Percentiles rank a stretch among this genome's conserved stretches.
These are phyloP conservation scores for Drosophila micromelanica DNA, from an alignment of 1,140 invertebrate species.

Conservation along the genomic window DNA sequence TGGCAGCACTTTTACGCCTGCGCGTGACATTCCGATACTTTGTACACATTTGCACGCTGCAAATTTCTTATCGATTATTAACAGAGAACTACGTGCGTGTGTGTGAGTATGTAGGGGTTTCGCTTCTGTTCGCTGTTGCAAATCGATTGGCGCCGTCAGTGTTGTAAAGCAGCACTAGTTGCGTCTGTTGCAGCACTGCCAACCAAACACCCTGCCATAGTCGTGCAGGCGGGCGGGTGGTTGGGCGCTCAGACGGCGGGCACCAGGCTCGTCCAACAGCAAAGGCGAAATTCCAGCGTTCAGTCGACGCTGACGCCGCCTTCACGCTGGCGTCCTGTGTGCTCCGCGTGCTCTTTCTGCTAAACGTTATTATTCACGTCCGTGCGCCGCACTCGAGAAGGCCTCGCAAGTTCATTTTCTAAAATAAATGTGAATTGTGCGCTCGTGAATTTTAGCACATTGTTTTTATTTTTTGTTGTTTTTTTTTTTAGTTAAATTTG, in stretches of 20 bases:
- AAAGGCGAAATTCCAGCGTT: conserved; percentile 33
- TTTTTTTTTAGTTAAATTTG: not conserved
- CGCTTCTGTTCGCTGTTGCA: conserved; percentile 14
- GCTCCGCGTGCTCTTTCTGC: conserved; percentile 36
- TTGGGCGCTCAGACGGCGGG: not conserved
- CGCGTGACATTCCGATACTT: conserved; percentile 78
- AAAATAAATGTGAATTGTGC: conserved; percentile 26
- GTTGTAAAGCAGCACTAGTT: conserved; percentile 56
- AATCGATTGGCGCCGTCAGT: conserved; percentile 43
- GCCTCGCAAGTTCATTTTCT: conserved; percentile 5
- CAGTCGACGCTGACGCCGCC: conserved; percentile 45
- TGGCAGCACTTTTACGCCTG: conserved; percentile 74
- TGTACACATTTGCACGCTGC: conserved; percentile 69
- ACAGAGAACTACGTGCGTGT: conserved; percentile 16
- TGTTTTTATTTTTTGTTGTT: not conserved
- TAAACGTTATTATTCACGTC: conserved; percentile 23
- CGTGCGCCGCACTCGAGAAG: conserved; percentile 8
- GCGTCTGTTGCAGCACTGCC: conserved; percentile 47
- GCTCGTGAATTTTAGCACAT: conserved; percentile 19
- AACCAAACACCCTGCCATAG: conserved; percentile 4
- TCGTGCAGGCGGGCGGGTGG: not conserved
- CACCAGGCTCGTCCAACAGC: not conserved
- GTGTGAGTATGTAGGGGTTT: conserved; percentile 20
- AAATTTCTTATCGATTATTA: conserved; percentile 71
- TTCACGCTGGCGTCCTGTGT: conserved; percentile 46